Evolutionary conservation across 2,797 vertebrate genomes (phyloP).

Genomic region (Hippopotamyrus pictus): DNA sequence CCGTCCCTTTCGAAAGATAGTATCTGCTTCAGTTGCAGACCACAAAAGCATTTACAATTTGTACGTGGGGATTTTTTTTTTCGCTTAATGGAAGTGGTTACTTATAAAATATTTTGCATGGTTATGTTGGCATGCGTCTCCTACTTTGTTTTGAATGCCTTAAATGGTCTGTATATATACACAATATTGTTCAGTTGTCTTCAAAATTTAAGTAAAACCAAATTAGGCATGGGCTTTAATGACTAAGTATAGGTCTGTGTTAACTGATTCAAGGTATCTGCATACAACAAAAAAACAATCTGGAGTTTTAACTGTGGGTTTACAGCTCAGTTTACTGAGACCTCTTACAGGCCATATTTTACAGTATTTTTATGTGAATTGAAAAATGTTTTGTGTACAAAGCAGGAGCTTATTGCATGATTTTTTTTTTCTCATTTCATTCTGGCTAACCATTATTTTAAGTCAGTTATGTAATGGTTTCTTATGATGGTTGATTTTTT

Average conservation of each 20-base stretch:
- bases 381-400: neutral
- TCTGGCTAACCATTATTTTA: neutral
- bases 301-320: neutral
- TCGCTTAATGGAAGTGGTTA: neutral
- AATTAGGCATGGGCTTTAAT: neutral
- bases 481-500: neutral
- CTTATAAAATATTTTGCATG: neutral
- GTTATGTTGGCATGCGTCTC: neutral
- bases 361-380: neutral
- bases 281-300: neutral
- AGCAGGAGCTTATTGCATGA: neutral
- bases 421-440: neutral
- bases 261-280: neutral
- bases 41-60: neutral
- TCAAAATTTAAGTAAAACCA: neutral
- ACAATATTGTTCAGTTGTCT: neutral
- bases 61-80: neutral
- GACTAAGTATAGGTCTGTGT: neutral
- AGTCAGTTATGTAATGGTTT: neutral
- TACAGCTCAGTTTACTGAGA: neutral
- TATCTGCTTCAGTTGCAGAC: neutral
- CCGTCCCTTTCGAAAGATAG: neutral
- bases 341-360: neutral
- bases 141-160: neutral
- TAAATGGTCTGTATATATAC: neutral